Evolutionary conservation across 2,113 vertebrate species (phyloP).

Genomic region (Archilochus colubris): DNA sequence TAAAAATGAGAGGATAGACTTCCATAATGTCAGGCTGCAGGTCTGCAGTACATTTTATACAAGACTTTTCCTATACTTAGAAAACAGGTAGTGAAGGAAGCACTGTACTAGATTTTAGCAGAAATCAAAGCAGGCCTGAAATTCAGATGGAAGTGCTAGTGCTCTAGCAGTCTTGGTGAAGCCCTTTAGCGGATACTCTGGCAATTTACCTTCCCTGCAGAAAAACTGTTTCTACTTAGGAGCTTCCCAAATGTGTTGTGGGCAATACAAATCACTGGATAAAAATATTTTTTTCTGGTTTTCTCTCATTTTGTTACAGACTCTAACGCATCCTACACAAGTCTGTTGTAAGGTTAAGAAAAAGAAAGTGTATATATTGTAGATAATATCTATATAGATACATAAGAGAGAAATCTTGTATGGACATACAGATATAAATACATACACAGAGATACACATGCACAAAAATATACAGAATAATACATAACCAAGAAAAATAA

Average conservation of each 20-base stretch:
- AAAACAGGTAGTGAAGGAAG: background rate
- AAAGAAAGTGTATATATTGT: background rate
- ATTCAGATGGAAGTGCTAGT: background rate
- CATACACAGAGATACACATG: background rate
- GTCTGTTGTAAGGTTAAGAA: background rate
- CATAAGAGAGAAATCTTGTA: background rate
- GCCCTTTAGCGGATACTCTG: background rate
- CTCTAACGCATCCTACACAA: background rate
- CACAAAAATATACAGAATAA: background rate
- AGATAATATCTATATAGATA: background rate
- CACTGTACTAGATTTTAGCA: background rate
- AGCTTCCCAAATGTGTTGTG: background rate
- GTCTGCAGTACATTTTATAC: background rate
- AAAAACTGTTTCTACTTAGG: background rate
- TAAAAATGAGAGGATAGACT: background rate
- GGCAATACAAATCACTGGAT: background rate
- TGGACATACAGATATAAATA: background rate
- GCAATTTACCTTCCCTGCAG: background rate
- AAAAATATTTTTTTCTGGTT: background rate
- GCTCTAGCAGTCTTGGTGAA: background rate
- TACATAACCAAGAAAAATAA: background rate
- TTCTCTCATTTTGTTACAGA: background rate
- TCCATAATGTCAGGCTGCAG: background rate
- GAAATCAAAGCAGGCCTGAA: background rate
- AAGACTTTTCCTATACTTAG: background rate